phyloP scores from a whole-genome alignment of 2,888 invertebrate genomes.

The Sympetrum striolatum region DNA sequence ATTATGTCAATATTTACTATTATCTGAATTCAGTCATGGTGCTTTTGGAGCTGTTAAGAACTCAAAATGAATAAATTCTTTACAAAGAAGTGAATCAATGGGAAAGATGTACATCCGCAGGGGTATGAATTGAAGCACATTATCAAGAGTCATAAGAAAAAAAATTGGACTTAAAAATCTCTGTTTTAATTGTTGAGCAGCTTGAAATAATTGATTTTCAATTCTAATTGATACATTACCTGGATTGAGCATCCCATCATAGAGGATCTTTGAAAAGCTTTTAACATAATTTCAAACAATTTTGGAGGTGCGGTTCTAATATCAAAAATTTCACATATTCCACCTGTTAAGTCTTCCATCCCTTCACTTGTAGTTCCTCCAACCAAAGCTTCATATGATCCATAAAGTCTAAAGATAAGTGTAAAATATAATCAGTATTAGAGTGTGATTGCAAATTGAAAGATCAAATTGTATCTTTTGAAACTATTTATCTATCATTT shows the following conservation, averaged over 20 bases:
- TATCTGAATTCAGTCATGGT: no score
- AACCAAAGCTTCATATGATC: slow-evolving; percentile 66
- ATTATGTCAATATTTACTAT: no score
- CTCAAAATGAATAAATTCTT: no score
- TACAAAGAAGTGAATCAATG: no score
- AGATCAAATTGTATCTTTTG: no score
- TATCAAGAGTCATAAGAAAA: no score
- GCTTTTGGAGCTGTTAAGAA: no score
- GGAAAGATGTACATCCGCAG: no score
- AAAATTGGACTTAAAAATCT: no score
- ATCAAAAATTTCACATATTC: slow-evolving; percentile 54
- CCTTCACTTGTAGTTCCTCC: slow-evolving; percentile 67
- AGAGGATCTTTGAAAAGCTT: slow-evolving; percentile 89
- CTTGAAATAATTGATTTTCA: neutral
- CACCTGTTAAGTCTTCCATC: slow-evolving; percentile 67
- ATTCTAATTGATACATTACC: slow-evolving; percentile 56
- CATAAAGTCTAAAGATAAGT: slow-evolving; percentile 59
- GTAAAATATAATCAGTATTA: neutral
- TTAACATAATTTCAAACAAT: slow-evolving; percentile 84
- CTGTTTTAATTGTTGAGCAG: neutral
- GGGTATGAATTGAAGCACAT: no score
- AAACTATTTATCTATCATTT: no score
- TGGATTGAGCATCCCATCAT: slow-evolving; percentile 96
- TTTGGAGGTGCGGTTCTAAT: slow-evolving; percentile 60
- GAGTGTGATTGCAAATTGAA: no score